Evolutionary conservation across 2,797 vertebrate genomes (phyloP), one percentile per base, ranked within the genome.

Genomic region (Coilia nasus): DNA sequence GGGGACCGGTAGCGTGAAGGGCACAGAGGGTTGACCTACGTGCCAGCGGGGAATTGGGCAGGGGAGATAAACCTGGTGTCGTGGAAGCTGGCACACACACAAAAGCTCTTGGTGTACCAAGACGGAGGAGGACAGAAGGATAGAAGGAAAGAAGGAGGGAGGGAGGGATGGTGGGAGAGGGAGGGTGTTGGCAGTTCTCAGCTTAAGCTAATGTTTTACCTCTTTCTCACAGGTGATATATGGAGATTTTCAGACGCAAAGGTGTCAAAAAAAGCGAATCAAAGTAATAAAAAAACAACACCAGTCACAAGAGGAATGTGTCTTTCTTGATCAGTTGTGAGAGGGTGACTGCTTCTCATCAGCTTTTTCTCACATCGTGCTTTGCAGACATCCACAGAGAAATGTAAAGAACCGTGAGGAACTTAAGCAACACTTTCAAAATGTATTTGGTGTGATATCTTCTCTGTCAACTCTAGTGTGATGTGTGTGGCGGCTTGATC

Each of bases 31-130:
- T 35, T 86, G 86, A 88, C 86, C 83, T 85, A 81, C 84, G 81
- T 85, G 81, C 84, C 87, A 86, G 81, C 85, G 82, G 89, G 86
- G 81, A 85, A 88, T 87, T 83, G 64, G 67, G 67, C 82, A 80
- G 50, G 44, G 82, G 85, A 88, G 85, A 88, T 87, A 88, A 87
- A 86, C 81, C 67, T 67, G 31, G 71, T 44, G 75, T 85, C 82
- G 59, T 81, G 56, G 78, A 78, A 35, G 85, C 82, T 85, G 82
- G 82, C 84, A 86, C 89, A 91, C 91, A 83, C 25, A 83, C 71
- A 86, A 81, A 87, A 85, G 85, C 64, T 44, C 57, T 71, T 56
- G 81, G 80, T 54, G 64, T 85, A 84, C 84, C 60, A 83, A 87
- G 84, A 88, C 78, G 81, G 57, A 62, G 85, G 62, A 83, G 64